phyloP scores from a whole-genome alignment of 2,888 invertebrate genomes.

The Trilocha varians region DNA sequence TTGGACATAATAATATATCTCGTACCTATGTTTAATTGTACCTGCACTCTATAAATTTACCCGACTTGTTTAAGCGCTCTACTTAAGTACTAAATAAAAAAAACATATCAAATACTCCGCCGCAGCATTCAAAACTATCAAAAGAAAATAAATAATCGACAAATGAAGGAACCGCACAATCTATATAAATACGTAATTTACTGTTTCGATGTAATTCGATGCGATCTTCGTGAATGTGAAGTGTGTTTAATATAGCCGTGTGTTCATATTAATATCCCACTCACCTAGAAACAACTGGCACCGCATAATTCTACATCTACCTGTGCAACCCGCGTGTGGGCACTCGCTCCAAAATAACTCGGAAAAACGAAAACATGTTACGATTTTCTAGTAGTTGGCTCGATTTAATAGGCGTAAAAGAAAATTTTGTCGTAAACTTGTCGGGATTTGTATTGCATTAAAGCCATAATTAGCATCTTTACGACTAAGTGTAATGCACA shows the following conservation, averaged over 20 bases:
- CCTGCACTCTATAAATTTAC: too few species aligned
- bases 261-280: slow-evolving; percentile 47
- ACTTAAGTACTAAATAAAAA: too few species aligned
- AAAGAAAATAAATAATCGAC: too few species aligned
- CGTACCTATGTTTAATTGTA: too few species aligned
- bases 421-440: too few species aligned
- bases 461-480: background rate
- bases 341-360: slow-evolving; percentile 41
- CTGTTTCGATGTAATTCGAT: slow-evolving; percentile 36
- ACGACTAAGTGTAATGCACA: background rate
- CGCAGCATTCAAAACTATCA: too few species aligned
- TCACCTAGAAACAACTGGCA: slow-evolving; percentile 41
- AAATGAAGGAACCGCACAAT: too few species aligned
- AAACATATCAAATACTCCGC: too few species aligned
- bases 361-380: slow-evolving; percentile 23
- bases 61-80: too few species aligned
- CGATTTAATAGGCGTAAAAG: background rate
- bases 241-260: slow-evolving; percentile 45
- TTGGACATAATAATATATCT: too few species aligned
- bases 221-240: slow-evolving; percentile 35
- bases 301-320: slow-evolving; percentile 38
- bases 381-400: background rate
- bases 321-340: slow-evolving; percentile 34
- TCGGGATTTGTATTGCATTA: background rate
- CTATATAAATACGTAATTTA: slow-evolving; percentile 4